A percentile compares a stretch with the other conserved stretches of the same genome.
These are phyloP conservation scores for Latrodectus hesperus DNA, from an alignment of 2,888 invertebrate species.

Conservation along the genomic window DNA sequence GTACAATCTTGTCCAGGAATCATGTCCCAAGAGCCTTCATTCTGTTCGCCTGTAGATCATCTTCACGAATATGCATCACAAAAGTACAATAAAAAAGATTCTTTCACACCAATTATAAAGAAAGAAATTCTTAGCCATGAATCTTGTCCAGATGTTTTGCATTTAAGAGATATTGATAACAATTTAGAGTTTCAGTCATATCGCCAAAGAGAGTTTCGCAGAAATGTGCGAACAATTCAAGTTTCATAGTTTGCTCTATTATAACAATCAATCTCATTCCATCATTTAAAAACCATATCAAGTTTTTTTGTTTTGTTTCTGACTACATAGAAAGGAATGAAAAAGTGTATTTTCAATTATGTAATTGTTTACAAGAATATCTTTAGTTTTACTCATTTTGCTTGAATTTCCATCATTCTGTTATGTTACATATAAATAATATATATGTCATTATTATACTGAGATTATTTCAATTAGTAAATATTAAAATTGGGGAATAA, in stretches of 20 bases:
- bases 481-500: too few relatives aligned
- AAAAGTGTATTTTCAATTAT: too few relatives aligned
- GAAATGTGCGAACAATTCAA: slow-evolving; percentile 35
- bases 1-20: slow-evolving; percentile 73
- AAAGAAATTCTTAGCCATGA: slow-evolving; percentile 27
- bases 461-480: too few relatives aligned
- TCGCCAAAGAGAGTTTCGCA: slow-evolving; percentile 34
- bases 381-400: too few relatives aligned
- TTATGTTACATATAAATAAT: too few relatives aligned
- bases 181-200: slow-evolving; percentile 6
- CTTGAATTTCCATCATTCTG: too few relatives aligned
- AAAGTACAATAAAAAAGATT: neutral
- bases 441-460: too few relatives aligned
- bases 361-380: too few relatives aligned
- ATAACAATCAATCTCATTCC: neutral
- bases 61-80: neutral
- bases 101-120: neutral
- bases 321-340: too few relatives aligned
- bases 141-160: slow-evolving; percentile 44
- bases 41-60: neutral
- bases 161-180: slow-evolving; percentile 10
- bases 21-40: slow-evolving; percentile 41
- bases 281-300: neutral
- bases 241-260: slow-evolving; percentile 21
- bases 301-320: too few relatives aligned